Base-by-base conservation (phyloP, 2,888 invertebrate genomes). In the Trissolcus brochymenae region DNA sequence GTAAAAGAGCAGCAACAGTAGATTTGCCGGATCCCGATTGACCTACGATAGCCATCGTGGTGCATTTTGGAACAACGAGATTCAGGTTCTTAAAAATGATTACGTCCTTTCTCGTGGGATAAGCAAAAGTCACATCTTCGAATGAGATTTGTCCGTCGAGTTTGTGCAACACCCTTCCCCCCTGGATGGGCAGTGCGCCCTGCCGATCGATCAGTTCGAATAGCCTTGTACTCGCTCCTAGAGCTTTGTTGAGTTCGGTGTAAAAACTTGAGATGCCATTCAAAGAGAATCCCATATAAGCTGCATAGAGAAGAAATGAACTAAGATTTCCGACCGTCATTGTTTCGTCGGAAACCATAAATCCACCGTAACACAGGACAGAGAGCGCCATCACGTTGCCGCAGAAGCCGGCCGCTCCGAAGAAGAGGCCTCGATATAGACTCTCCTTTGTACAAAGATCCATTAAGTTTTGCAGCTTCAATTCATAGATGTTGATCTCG, bases 21-120 rank as follows among this genome's bases (percentile, higher is more conserved):
- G 97, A 97, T 89, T 99, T 99, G 0, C 99, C 99, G 25, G 96
- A 96, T 0, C 98, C 98, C 72, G 97, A 98, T 0, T 96, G 91
- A 0, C 98, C 98, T 0, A 99, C 94, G 14, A 94, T 87, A 0
- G 97, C 97, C 9, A 95, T 92, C 0, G 95, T 93, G 78, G 92
- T 92, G 9, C 94, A 94, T 0, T 94, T 92, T 0, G 91, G 90
- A 4, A 96, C 90, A 6, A 90, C 90, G 35, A 97, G 90, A 79
- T 90, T 92, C 19, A 97, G 90, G 29, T 93, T 91, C 56, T 92
- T 91, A 62, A 97, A 90, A 2, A 95, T 91, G 1, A 85, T 81
- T 17, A 89, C 87, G 25, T 93, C 92, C 0, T 90, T 88, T 56
- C 94, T 91, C 0, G 93, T 90, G 0, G 94, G 94, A 88, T 97